Evolutionary conservation across 2,113 vertebrate genomes (phyloP).

Genomic region (Otis tarda): DNA sequence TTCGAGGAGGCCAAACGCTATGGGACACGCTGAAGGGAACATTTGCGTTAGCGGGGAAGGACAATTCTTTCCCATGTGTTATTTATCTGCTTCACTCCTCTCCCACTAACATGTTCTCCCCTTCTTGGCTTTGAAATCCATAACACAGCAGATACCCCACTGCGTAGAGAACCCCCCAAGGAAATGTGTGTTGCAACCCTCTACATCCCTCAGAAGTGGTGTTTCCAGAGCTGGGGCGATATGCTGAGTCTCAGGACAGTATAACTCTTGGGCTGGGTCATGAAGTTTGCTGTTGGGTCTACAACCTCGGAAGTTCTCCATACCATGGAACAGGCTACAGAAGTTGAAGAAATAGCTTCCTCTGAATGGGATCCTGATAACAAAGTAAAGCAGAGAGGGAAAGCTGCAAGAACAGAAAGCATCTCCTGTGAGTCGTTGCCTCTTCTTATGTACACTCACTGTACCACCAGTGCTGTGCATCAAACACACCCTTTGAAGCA

Average conservation of each 20-base stretch:
- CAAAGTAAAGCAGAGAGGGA: not conserved
- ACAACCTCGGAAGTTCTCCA: not conserved
- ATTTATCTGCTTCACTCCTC: not conserved
- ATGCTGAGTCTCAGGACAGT: not conserved
- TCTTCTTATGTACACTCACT: not conserved
- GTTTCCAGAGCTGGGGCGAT: not conserved
- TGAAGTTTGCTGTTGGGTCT: not conserved
- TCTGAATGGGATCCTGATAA: not conserved
- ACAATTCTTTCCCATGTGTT: not conserved
- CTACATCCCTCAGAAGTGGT: not conserved
- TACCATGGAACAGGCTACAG: accelerated
- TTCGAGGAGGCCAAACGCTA: accelerated
- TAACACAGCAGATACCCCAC: not conserved
- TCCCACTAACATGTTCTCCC: not conserved
- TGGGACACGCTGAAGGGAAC: not conserved
- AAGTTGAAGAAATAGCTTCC: not conserved
- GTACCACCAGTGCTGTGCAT: not conserved
- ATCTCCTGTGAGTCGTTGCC: not conserved
- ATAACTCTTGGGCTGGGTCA: not conserved
- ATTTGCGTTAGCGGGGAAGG: not conserved
- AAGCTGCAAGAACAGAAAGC: not conserved
- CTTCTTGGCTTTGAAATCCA: not conserved
- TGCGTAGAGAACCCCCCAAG: not conserved
- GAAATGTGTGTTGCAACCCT: not conserved
- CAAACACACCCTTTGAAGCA: not conserved